Evolutionary conservation across 1,140 invertebrate genomes (phyloP), one percentile per base, ranked within the genome.

Genomic region (Formica exsecta): DNA sequence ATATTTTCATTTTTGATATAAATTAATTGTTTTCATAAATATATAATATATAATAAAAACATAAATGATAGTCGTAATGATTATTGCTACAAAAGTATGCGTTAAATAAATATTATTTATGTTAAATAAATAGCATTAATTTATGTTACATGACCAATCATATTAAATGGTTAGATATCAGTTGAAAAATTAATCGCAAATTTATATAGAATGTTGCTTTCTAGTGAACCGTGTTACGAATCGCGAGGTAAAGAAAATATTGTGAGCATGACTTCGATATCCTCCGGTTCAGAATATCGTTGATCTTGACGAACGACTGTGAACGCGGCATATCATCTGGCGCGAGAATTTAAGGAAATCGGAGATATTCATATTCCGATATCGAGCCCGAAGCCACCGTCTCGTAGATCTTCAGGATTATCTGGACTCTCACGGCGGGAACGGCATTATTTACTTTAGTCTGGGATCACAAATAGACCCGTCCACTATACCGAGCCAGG

Each of bases 291-390:
- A 83, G 9, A 36, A 85, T 87, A 44, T 90, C 88, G 2, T 59
- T 89, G 68, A 79, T 87, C 48, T 36, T 85, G 36, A 75, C 41
- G 54, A 90, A 89, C 41, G 62, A 68, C 36, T 0, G 25, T 71
- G 9, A 86, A 54, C 71, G 4, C n/a, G 19, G 25, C 64, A 19
- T 68, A 80, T 61, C 44, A 64, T 13, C 66, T 94, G 11, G 51
- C 90, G 7, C 92, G 93, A 22, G 87, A 89, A 75, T 81, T 94
- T 19, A 89, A 95, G 29, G 90, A 94, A 75, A 87, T 91, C 8
- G 89, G 88, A 13, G 88, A 87, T 65, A 86, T 93, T 64, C 90
- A 90, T 80, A 86, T 93, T 41, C 76, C 59, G 48, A 32, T 48
- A 59, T 80, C 83, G 7, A 66, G 65, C 13, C 85, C 75, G 16